phyloP scores from a whole-genome alignment of 1,140 invertebrate species.

The Centruroides sculpturatus region DNA sequence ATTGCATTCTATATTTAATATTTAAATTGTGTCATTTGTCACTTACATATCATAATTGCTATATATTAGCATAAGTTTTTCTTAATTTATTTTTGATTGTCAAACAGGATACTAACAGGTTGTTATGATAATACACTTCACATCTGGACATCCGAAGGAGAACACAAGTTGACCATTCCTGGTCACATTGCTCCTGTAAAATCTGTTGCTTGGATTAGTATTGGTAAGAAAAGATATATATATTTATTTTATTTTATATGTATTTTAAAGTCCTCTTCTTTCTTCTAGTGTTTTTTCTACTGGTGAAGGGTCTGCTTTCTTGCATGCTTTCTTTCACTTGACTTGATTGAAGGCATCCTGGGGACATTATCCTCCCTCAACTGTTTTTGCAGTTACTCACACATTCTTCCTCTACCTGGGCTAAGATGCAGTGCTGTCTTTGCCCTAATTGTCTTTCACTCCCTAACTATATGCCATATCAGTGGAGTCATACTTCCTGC shows the following conservation, averaged over 20 bases:
- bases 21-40: too few species aligned
- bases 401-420: too few species aligned
- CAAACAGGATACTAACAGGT: slow-evolving; percentile 68
- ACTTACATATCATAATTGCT: neutral
- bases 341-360: too few species aligned
- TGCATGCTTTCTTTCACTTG: too few species aligned
- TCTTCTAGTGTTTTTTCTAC: neutral
- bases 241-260: slow-evolving; percentile 3
- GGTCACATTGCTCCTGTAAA: slow-evolving; percentile 76
- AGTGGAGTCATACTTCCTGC: too few species aligned
- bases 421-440: too few species aligned
- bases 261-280: neutral
- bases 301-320: too few species aligned
- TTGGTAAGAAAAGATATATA: slow-evolving; percentile 30
- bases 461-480: too few species aligned
- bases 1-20: too few species aligned
- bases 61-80: neutral
- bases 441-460: too few species aligned
- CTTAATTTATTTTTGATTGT: neutral
- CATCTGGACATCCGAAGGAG: slow-evolving; percentile 72
- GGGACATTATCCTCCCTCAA: too few species aligned
- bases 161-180: slow-evolving; percentile 63
- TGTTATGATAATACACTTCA: slow-evolving; percentile 88
- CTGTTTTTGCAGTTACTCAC: too few species aligned
- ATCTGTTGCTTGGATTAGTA: slow-evolving; percentile 67